Evolutionary conservation across 1,140 invertebrate genomes (phyloP).

Genomic region (Oedothorax gibbosus): DNA sequence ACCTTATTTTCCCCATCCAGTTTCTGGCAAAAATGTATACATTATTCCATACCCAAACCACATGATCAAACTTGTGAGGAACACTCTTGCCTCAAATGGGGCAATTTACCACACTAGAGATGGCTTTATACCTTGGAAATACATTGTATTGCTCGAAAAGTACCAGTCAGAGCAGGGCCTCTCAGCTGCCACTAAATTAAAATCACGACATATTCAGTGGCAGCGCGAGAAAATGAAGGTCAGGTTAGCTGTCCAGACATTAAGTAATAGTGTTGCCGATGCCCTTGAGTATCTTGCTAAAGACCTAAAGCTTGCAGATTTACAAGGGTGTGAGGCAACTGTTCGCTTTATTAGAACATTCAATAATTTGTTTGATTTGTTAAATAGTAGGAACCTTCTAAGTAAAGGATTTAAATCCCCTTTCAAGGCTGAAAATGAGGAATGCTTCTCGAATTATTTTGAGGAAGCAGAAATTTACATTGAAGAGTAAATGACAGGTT

Average conservation of each 20-base stretch:
- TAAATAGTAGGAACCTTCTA: constrained; percentile 6
- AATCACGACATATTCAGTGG: background rate
- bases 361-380: constrained; percentile 19
- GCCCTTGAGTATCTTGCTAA: background rate
- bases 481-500: background rate
- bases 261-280: constrained; percentile 14
- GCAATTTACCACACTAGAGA: background rate
- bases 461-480: background rate
- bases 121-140: background rate
- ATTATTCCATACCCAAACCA: background rate
- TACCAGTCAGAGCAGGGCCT: background rate
- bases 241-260: constrained; percentile 12
- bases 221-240: constrained; percentile 19
- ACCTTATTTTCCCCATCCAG: background rate
- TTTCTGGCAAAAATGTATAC: background rate
- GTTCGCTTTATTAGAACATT: background rate
- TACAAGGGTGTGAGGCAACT: background rate
- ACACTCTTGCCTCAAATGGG: background rate
- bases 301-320: background rate
- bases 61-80: background rate
- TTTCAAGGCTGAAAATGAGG: background rate
- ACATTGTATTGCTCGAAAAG: background rate
- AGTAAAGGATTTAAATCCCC: background rate
- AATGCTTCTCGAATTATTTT: background rate
- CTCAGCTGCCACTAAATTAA: background rate